Base-by-base conservation (phyloP, 1,140 invertebrate species). In the Homarus americanus region DNA sequence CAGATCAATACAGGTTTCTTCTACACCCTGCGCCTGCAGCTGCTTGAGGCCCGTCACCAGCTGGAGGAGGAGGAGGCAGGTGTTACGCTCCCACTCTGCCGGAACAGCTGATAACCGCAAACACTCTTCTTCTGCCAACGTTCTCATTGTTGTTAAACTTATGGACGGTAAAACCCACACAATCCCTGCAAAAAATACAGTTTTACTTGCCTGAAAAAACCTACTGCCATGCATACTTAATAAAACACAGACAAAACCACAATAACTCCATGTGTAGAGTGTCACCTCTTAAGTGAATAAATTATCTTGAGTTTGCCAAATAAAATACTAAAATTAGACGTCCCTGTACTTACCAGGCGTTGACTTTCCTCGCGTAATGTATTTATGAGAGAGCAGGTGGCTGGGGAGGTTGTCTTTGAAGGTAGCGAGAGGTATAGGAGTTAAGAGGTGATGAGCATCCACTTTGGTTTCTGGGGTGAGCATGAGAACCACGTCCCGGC, bases 11-110 rank as follows among this genome's bases (percentile, higher is more conserved):
- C 96, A 95, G 20, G 97, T 95, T 93, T 97, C 97, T 93, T 98
- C 97, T 32, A 97, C 96, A 2, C 97, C 97, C 86, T 97, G 96
- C 2, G 97, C 97, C 93, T 98, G 97, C n/a, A 98, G 94, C 93
- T 96, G 96, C 93, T 97, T 98, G 69, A 98, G 94, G 0, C 96
- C 96, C 91, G 97, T 97, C 1, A 98, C 96, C 66, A 97, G 94
- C 93, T 98, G 97, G 75, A 98, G 94, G 94, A 98, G 95, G 58
- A 97, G 95, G 93, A 98, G 97, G 78, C 95, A 96, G 5, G 95
- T 95, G 41, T 96, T 95, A 49, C 95, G 95, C 28, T 93, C 91
- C 40, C 91, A 93, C 49, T 94, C 93, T 87, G 93, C 93, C 12
- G 92, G 84, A 41, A 92, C 93, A 95, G 0, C 96, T 96, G 93